Percentiles rank a stretch among this genome's conserved stretches.
Conservation (phyloP, 2,888 invertebrate genomes). For the Cylloceria caligata region DNA sequence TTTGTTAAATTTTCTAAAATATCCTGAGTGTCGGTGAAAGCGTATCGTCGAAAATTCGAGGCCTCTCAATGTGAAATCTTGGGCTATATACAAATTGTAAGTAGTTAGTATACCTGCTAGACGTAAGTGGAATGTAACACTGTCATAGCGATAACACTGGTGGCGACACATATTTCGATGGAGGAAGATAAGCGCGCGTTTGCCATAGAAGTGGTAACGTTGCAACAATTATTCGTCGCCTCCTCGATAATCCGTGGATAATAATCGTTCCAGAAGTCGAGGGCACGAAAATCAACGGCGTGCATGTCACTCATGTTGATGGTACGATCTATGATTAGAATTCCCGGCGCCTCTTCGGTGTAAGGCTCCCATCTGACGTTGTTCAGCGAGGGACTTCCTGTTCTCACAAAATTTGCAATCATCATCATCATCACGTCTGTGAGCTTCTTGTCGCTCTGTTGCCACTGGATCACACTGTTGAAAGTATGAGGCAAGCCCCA, state of each 20-base stretch:
- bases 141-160: constrained; percentile 50
- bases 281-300: constrained; percentile 90
- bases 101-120: no score
- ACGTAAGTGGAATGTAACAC: constrained; percentile 46
- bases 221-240: constrained; percentile 90
- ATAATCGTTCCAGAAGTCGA: constrained; percentile 94
- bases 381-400: constrained; percentile 87
- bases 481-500: constrained; percentile 91
- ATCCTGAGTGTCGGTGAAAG: constrained; percentile 52
- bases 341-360: constrained; percentile 88
- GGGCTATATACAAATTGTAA: not conserved
- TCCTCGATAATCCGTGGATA: constrained; percentile 91
- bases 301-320: constrained; percentile 91
- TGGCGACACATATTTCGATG: constrained; percentile 53
- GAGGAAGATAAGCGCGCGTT: constrained; percentile 41
- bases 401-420: constrained; percentile 92
- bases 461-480: constrained; percentile 87
- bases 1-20: constrained; percentile 34
- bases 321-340: constrained; percentile 91
- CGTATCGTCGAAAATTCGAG: constrained; percentile 30
- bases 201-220: constrained; percentile 83
- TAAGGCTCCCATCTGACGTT: constrained; percentile 91
- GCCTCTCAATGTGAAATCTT: not conserved
- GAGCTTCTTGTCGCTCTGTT: constrained; percentile 91
- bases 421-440: constrained; percentile 93